Base-by-base conservation (phyloP, 2,888 invertebrate species). In the Tillus elongatus region DNA sequence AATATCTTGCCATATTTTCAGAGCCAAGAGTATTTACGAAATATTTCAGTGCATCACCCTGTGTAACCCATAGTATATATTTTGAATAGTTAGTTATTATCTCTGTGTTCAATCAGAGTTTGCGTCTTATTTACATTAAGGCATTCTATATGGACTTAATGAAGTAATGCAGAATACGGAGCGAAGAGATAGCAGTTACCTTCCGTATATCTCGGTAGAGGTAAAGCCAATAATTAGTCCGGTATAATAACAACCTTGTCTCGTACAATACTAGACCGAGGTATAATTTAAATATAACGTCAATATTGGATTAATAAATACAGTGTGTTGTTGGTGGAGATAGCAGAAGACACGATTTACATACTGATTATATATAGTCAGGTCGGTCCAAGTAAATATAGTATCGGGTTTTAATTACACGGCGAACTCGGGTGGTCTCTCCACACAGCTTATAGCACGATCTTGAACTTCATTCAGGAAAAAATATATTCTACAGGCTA, bases 271-370 rank as follows among this genome's bases (percentile, higher is more conserved):
- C 57, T 54, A 54, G 55, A 57, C 54, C 50, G 56, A 50, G 59
- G 55, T 62, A 60, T 54, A 54, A 54, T 54, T 54, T 54, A 53
- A 54, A 62, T 61, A 61, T 61, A 56, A 57, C 54, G 56, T 57
- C 57, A 56, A 57, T 58, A 58, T 58, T 57, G 59, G 56, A 57
- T 58, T 60, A 61, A 63, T 61, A 63, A 63, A 61, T 61, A 58
- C 54, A 53, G 59, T 54, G 43, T 53, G 49, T 35, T 27, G 34
- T 24, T n/a, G n/a, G n/a, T 26, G 14, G 26, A 24, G 46, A 49
- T 59, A n/a, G n/a, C n/a, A 59, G 59, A 60, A 58, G 56, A 54
- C 60, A 60, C 61, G 63, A 63, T 63, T 63, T 63, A 63, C 63
- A 63, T 63, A 61, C 60, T 61, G 61, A 63, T 63, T 63, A 63